phyloP scores from a whole-genome alignment of 1,140 invertebrate genomes.

The Planococcus citri region DNA sequence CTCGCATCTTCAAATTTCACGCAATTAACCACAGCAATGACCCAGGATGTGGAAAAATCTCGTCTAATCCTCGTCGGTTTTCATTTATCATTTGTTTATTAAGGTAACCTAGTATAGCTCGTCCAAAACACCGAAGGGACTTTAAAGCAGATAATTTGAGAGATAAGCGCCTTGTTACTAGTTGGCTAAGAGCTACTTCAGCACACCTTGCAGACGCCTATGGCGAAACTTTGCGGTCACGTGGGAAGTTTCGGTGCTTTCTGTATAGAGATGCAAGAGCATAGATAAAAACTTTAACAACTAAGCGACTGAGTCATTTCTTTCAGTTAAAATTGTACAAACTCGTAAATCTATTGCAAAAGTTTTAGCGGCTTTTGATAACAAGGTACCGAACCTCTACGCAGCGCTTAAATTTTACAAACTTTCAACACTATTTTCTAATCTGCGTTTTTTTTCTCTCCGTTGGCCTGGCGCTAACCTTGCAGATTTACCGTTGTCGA shows the following conservation, averaged over 20 bases:
- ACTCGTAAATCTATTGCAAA: slow-evolving; percentile 3
- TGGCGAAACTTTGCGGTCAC: slow-evolving; percentile 1
- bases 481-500: no score
- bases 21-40: no score
- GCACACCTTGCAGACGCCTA: slow-evolving; percentile 5
- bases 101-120: no score
- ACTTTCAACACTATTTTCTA: slow-evolving; percentile 7
- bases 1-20: no score
- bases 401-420: not conserved
- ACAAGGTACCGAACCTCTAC: not conserved
- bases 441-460: not conserved
- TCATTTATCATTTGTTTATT: no score
- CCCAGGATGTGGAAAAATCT: no score
- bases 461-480: not conserved
- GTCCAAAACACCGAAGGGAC: no score
- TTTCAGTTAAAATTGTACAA: slow-evolving; percentile 8
- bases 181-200: not conserved
- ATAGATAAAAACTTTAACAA: slow-evolving; percentile 8
- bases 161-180: slow-evolving; percentile 1
- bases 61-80: no score
- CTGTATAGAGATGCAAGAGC: not conserved
- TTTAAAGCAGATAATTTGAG: not conserved
- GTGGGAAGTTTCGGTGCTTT: not conserved
- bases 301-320: not conserved
- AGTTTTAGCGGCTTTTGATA: slow-evolving; percentile 6